Conservation (phyloP, 2,888 invertebrate genomes). For the Candidula unifasciata region DNA sequence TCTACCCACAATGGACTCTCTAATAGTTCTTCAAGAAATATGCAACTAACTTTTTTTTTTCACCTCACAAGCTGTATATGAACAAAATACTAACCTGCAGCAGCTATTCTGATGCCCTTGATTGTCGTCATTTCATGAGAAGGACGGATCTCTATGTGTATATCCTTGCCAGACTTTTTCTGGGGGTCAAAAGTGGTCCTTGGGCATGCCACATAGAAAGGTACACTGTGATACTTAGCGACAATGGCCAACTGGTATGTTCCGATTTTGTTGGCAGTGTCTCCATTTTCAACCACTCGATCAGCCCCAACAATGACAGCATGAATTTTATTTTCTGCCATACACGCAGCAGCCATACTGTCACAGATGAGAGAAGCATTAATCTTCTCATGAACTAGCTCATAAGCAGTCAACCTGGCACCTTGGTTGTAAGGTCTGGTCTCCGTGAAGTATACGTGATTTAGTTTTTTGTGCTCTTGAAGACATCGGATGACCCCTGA, state of each 20-base stretch:
- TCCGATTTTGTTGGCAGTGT: constrained; percentile 99
- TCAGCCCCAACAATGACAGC: constrained; percentile 99
- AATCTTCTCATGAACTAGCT: constrained; percentile 88
- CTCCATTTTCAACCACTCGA: constrained; percentile 95
- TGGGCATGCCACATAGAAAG: constrained; percentile 97
- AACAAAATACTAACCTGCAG: constrained; percentile 83
- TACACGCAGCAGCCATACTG: constrained; percentile 94
- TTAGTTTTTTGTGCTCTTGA: constrained; percentile 82
- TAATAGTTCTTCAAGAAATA: neutral
- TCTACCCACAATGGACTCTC: no score
- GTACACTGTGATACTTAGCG: constrained; percentile 92
- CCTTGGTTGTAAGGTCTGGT: constrained; percentile 97
- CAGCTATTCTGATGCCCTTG: constrained; percentile 91
- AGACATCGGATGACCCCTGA: constrained; percentile 89
- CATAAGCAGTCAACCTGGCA: constrained; percentile 94
- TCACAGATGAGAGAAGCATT: constrained; percentile 95
- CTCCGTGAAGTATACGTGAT: constrained; percentile 96
- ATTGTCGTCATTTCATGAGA: constrained; percentile 93
- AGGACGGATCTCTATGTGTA: constrained; percentile 95
- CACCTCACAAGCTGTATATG: neutral
- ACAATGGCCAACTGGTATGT: constrained; percentile 88
- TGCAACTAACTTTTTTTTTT: neutral
- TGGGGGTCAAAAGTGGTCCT: constrained; percentile 90
- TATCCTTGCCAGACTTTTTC: constrained; percentile 88
- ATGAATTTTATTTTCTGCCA: constrained; percentile 88